These are phyloP conservation scores for Lacanobia wlatinum DNA, from an alignment of 2,888 invertebrate species.

Conservation along the genomic window DNA sequence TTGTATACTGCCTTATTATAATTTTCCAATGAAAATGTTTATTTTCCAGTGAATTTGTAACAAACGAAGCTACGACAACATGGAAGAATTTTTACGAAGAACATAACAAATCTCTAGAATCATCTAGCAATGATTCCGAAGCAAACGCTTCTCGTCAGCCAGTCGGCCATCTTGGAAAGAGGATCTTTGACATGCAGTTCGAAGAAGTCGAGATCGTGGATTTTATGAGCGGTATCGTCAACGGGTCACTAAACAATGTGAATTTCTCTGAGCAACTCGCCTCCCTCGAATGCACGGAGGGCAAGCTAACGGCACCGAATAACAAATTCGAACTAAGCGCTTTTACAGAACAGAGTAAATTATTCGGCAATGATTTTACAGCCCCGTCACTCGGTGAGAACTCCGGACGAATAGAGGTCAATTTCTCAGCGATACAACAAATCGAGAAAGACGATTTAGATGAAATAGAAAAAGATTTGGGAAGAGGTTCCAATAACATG, in stretches of 20 bases:
- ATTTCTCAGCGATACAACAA: conserved; percentile 80
- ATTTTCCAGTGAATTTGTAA: conserved; percentile 82
- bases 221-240: conserved; percentile 67
- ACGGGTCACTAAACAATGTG: conserved; percentile 74
- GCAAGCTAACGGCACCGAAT: conserved; percentile 71
- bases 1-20: neutral
- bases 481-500: conserved; percentile 66
- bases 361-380: conserved; percentile 79
- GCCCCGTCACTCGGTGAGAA: conserved; percentile 73
- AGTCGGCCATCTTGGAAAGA: conserved; percentile 80
- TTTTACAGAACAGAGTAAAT: conserved; percentile 79
- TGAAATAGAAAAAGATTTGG: conserved; percentile 80
- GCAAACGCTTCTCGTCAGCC: conserved; percentile 71
- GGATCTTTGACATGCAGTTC: conserved; percentile 83
- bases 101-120: conserved; percentile 85
- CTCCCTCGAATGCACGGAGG: conserved; percentile 75
- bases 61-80: conserved; percentile 86
- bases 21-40: conserved; percentile 1
- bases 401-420: conserved; percentile 79
- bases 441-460: conserved; percentile 81
- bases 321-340: conserved; percentile 81
- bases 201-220: conserved; percentile 82
- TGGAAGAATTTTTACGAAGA: conserved; percentile 88
- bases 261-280: conserved; percentile 78
- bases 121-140: conserved; percentile 81